Evolutionary conservation across 2,888 invertebrate genomes (phyloP).

Genomic region (Beris morrisii): DNA sequence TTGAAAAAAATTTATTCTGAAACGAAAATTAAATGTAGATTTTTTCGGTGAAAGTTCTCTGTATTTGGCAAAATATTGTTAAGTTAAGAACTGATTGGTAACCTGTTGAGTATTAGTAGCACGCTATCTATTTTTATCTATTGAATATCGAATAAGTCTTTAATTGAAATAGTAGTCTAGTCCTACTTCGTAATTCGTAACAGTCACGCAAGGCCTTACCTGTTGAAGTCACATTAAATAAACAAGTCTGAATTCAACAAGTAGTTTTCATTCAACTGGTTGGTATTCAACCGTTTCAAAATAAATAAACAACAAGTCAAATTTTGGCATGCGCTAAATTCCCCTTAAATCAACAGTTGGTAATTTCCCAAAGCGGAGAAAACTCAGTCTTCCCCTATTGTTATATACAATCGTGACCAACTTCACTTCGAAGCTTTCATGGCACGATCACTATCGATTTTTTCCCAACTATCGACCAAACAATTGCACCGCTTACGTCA

Average conservation of each 20-base stretch:
- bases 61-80: too few relatives aligned
- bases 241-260: slow-evolving; percentile 11
- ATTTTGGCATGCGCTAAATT: not conserved
- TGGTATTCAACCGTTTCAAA: not conserved
- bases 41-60: too few relatives aligned
- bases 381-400: slow-evolving; percentile 1
- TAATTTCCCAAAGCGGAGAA: not conserved
- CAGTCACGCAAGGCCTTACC: too few relatives aligned
- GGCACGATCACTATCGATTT: slow-evolving; percentile 17
- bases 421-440: not conserved
- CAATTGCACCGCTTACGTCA: slow-evolving; percentile 2
- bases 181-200: too few relatives aligned
- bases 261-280: not conserved
- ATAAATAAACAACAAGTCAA: not conserved
- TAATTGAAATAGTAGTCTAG: too few relatives aligned
- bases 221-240: too few relatives aligned
- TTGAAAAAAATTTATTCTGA: too few relatives aligned
- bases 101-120: too few relatives aligned
- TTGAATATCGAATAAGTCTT: too few relatives aligned
- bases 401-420: not conserved
- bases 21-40: too few relatives aligned
- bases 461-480: slow-evolving; percentile 25
- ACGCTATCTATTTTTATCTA: too few relatives aligned
- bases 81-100: too few relatives aligned
- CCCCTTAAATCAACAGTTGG: slow-evolving; percentile 18